Evolutionary conservation across 2,888 invertebrate genomes (phyloP), one percentile per base, ranked within the genome.

Genomic region (Drosophila bunnanda): DNA sequence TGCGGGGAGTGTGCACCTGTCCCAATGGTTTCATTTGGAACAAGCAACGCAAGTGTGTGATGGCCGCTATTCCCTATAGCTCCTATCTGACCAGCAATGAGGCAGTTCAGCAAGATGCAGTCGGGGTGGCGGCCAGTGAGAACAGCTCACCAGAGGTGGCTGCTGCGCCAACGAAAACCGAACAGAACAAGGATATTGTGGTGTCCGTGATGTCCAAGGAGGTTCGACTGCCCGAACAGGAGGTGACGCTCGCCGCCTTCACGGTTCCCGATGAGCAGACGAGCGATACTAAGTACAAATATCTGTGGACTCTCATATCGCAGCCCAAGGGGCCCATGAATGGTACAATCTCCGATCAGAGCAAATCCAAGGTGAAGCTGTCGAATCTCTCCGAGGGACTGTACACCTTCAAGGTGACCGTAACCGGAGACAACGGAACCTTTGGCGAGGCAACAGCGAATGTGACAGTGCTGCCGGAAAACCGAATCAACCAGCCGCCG

Each of bases 381-480:
- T 96, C 96, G 15, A 96, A 97, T 88, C 94, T 98, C 10, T 96
- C 96, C 0, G 96, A 97, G 91, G 98, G 98, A 0, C 93, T 97
- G 62, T 98, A 98, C 91, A 95, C 95, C 10, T 98, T 98, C 91
- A 97, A 97, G 92, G 95, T 94, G 6, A 95, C 95, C 4, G 98
- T 98, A 0, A 96, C 96, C n/a, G 96, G 96, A 9, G 91, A 86
- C 34, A 95, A 95, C 1, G 94, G 94, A 77, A 94, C 95, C 0
- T 96, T 95, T 83, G 97, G 97, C 4, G 96, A 96, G 90, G 95
- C 96, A 0, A 95, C 95, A 80, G 98, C 97, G 0, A 98, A 98
- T 91, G 97, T 98, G 4, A 97, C 97, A 0, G 98, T 98, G 15
- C 90, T 96, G 79, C 97, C 98, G 88, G 97, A 96, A 38, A 95